Evolutionary conservation across 2,888 invertebrate species (phyloP).

Genomic region (Himalopsyche anomala): DNA sequence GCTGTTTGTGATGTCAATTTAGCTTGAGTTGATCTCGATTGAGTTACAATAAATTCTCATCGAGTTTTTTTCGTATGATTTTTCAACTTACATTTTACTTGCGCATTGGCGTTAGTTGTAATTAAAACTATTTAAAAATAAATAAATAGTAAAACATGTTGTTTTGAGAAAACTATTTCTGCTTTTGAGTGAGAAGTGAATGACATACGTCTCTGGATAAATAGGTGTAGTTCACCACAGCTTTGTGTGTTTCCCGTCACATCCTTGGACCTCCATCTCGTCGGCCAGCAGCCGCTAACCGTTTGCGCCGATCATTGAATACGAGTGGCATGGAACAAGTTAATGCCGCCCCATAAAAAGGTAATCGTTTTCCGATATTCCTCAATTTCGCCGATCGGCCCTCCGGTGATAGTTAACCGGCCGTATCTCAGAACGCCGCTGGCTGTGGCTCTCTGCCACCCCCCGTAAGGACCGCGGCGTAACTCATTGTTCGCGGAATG

Average conservation of each 20-base stretch:
- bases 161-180: no score
- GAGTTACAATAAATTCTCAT: no score
- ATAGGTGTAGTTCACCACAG: not conserved
- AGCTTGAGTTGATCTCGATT: no score
- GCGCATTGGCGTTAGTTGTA: no score
- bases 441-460: conserved; percentile 22
- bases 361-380: conserved; percentile 66
- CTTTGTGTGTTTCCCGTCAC: not conserved
- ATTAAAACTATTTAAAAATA: no score
- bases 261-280: not conserved
- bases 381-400: conserved; percentile 64
- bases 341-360: conserved; percentile 64
- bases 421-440: conserved; percentile 31
- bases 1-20: no score
- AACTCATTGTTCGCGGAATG: conserved; percentile 34
- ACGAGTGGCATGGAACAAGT: conserved; percentile 60
- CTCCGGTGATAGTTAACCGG: conserved; percentile 55
- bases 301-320: conserved; percentile 54
- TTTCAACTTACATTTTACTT: no score
- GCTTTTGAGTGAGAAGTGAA: no score
- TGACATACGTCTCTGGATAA: not conserved
- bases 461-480: conserved; percentile 5
- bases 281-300: conserved; percentile 1
- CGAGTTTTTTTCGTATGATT: no score
- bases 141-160: no score